These are phyloP conservation scores for Rhyacophila evoluta DNA, from an alignment of 2,888 invertebrate species.

Conservation along the genomic window DNA sequence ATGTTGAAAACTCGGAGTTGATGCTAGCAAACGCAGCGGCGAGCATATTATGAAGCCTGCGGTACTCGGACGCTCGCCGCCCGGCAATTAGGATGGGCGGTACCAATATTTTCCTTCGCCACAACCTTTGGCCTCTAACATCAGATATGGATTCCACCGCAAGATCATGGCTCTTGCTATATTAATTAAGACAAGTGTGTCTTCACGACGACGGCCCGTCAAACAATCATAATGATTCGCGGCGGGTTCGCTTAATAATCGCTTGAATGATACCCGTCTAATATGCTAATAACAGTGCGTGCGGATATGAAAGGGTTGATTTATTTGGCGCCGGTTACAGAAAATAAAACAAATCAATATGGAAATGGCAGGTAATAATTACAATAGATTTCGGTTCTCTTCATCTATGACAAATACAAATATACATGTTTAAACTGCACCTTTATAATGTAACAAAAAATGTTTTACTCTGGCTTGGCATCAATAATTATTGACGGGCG, in stretches of 20 bases:
- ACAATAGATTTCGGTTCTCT: no score
- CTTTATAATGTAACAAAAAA: no score
- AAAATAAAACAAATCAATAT: not conserved
- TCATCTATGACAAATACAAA: no score
- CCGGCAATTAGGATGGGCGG: conserved; percentile 70
- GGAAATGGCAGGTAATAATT: no score
- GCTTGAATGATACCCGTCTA: not conserved
- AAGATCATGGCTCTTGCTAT: conserved; percentile 36
- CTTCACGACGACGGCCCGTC: conserved; percentile 21
- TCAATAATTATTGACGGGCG: no score
- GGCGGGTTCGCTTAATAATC: not conserved
- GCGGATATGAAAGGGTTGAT: not conserved
- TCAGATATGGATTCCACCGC: not conserved
- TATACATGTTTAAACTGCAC: no score
- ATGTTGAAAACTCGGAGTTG: no score
- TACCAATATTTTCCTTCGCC: conserved; percentile 62
- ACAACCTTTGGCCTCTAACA: conserved; percentile 63
- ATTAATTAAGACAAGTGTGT: conserved; percentile 45
- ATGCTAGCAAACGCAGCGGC: conserved; percentile 55
- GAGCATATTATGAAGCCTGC: conserved; percentile 25
- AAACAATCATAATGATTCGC: conserved; percentile 18
- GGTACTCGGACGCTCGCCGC: conserved; percentile 26
- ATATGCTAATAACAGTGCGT: not conserved
- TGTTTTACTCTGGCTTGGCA: no score
- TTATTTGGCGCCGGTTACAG: not conserved